Evolutionary conservation across 1,140 invertebrate genomes (phyloP), one percentile per base, ranked within the genome.

Genomic region (Pseudomyrmex gracilis): DNA sequence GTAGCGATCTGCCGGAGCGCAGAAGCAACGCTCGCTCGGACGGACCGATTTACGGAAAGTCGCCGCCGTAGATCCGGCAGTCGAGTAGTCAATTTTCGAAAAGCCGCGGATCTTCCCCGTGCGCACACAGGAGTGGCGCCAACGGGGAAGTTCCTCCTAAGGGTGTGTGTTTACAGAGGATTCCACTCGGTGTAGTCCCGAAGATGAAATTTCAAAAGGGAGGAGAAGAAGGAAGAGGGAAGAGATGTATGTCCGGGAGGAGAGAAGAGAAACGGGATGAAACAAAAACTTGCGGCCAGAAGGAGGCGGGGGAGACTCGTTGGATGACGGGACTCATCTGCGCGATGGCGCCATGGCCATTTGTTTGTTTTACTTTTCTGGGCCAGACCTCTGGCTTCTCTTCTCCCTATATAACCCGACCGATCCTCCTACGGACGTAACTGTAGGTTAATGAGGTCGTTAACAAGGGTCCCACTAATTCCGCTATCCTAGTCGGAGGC

Each of bases 241-340:
- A 53, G 55, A 82, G 73, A 78, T 53, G 68, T 17, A 43, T 58
- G 24, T 24, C 15, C 34, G 24, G 76, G 47, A 13, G 20, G 22
- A 15, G 12, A n/a, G 76, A 47, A 61, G 87, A 67, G 66, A 88
- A 86, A 86, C 68, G 74, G 43, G 68, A 22, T 57, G 34, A 34
- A 34, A 34, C 34, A 34, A 34, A 34, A 34, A 34, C 34, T 34
- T 34, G 74, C 86, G 84, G 87, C 53, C 34, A 34, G 78, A 78
- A 63, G 66, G 78, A 61, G 68, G 43, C 70, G 68, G 71, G 55
- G 68, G 74, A 74, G 53, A 61, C 78, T 45, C 64, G 80, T 12
- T 53, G 84, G 71, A 92, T 93, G 93, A 94, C 90, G 87, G 90
- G 92, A 92, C 91, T 91, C 93, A 94, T 94, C 93, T 94, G 93